Conservation (phyloP, 2,888 invertebrate genomes). For the Neoaliturus tenellus region DNA sequence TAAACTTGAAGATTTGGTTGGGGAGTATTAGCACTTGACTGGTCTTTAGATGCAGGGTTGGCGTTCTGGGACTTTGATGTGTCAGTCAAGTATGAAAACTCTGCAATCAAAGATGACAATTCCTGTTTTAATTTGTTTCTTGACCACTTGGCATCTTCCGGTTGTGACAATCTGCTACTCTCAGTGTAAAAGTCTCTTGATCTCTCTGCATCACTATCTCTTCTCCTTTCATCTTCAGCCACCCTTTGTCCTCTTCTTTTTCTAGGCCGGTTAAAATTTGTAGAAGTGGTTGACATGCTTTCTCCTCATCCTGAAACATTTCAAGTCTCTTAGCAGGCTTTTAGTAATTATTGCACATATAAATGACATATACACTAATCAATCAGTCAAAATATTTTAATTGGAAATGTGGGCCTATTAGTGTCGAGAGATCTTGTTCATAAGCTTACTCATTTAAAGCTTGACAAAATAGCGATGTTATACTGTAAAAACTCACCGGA, state of each 20-base stretch:
- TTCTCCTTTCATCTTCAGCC: not conserved
- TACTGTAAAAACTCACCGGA: no score
- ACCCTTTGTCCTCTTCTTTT: not conserved
- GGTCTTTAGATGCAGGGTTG: not conserved
- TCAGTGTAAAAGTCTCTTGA: not conserved
- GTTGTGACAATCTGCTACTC: not conserved
- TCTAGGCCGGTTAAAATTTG: not conserved
- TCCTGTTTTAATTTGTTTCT: conserved; percentile 5
- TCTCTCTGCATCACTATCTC: not conserved
- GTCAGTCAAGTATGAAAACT: conserved; percentile 5
- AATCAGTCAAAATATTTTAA: no score
- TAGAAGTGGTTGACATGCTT: not conserved
- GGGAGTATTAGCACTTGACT: not conserved
- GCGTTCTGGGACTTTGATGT: not conserved
- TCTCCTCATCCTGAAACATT: not conserved
- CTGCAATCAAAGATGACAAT: conserved; percentile 14
- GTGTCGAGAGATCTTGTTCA: no score
- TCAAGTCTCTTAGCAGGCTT: no score
- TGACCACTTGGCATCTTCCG: not conserved
- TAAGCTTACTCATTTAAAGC: no score
- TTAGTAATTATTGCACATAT: no score
- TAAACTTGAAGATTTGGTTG: not conserved
- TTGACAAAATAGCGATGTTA: no score
- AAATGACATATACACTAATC: no score
- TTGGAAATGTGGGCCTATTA: no score